Conservation (phyloP, 1,140 invertebrate species). For the Drosophila ficusphila region DNA sequence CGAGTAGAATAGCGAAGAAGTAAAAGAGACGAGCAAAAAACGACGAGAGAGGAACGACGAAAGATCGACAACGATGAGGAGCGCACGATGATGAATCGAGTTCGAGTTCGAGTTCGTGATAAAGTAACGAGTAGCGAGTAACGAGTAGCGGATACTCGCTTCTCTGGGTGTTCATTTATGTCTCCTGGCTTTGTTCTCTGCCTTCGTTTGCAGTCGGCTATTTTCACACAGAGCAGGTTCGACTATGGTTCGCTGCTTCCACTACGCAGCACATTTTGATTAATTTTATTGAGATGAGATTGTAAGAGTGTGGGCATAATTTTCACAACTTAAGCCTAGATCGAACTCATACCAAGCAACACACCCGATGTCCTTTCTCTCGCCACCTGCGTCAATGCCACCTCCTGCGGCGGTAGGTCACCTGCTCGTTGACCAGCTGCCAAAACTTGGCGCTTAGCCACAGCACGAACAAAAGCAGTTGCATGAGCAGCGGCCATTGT, state of each 20-base stretch:
- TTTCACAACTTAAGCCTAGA: constrained; percentile 68
- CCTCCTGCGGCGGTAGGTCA: constrained; percentile 55
- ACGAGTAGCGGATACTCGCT: constrained; percentile 15
- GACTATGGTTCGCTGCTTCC: constrained; percentile 48
- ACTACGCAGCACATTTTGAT: constrained; percentile 63
- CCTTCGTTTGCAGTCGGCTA: constrained; percentile 7
- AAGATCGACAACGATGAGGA: constrained; percentile 42
- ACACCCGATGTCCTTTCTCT: constrained; percentile 25
- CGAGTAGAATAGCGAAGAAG: constrained; percentile 38
- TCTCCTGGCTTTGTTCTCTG: constrained; percentile 37
- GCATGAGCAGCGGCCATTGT: constrained; percentile 77
- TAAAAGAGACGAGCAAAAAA: constrained; percentile 46
- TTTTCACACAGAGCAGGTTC: constrained; percentile 34
- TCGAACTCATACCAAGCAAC: constrained; percentile 54
- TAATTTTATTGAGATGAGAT: constrained; percentile 68
- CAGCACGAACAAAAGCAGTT: constrained; percentile 65
- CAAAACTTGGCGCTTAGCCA: constrained; percentile 79
- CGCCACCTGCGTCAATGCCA: constrained; percentile 51
- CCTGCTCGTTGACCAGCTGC: constrained; percentile 66
- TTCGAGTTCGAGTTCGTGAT: constrained; percentile 44
- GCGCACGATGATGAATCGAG: constrained; percentile 48
- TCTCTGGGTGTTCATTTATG: constrained; percentile 17
- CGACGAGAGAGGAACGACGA: constrained; percentile 50
- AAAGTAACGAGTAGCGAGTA: constrained; percentile 32
- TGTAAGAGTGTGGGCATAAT: constrained; percentile 57